Evolutionary conservation across 2,888 invertebrate genomes (phyloP).

Genomic region (Zygaena filipendulae): DNA sequence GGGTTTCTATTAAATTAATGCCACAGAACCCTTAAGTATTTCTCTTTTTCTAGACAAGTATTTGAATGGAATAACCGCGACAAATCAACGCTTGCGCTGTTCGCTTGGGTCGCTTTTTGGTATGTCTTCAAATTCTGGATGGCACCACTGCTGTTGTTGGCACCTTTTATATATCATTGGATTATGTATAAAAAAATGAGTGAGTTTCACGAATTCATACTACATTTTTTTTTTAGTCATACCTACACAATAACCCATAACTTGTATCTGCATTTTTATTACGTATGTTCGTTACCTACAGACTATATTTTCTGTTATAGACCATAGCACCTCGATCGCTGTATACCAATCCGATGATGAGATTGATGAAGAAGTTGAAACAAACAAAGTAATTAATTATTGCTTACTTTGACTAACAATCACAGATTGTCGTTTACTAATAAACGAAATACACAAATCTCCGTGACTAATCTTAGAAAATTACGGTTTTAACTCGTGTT

Average conservation of each 20-base stretch:
- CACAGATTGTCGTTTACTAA: too few species aligned
- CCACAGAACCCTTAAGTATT: too few species aligned
- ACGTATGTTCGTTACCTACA: too few species aligned
- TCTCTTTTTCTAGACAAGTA: constrained; percentile 31
- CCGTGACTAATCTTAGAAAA: too few species aligned
- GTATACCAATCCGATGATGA: constrained; percentile 38
- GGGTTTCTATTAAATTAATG: too few species aligned
- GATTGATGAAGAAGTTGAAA: constrained; percentile 41
- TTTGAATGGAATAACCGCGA: constrained; percentile 58
- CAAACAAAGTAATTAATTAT: constrained; percentile 28
- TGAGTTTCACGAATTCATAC: too few species aligned
- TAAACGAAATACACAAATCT: too few species aligned
- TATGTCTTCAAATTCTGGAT: constrained; percentile 52
- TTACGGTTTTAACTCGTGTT: too few species aligned
- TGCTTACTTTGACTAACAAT: not conserved
- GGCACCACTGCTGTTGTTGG: constrained; percentile 38
- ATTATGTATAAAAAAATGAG: too few species aligned
- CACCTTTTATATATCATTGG: constrained; percentile 47
- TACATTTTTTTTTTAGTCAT: too few species aligned
- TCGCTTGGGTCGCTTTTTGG: constrained; percentile 49
- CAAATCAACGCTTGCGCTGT: constrained; percentile 35
- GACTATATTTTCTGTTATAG: constrained; percentile 24
- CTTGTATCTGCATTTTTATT: too few species aligned
- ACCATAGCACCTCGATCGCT: constrained; percentile 25
- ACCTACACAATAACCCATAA: too few species aligned